Percentiles rank a stretch among this genome's conserved stretches.
These are phyloP conservation scores for Tryphoninae sp. DNA, from an alignment of 2,888 invertebrate species.

Conservation along the genomic window DNA sequence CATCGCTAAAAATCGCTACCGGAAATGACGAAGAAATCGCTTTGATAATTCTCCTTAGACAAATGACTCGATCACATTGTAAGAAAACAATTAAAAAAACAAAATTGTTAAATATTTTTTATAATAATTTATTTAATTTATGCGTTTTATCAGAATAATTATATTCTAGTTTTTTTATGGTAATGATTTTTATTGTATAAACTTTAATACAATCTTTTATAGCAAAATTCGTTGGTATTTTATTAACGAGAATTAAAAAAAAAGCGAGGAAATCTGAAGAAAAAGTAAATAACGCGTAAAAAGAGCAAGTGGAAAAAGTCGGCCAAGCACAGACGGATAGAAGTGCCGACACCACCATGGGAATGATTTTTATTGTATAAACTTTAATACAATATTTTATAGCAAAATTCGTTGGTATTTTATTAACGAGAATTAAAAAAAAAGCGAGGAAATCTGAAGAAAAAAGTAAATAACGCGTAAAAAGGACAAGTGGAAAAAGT, in stretches of 20 bases:
- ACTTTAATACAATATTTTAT: too few species aligned
- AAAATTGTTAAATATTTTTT: not conserved
- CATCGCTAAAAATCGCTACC: not conserved
- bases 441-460: too few species aligned
- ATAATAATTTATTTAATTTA: too few species aligned
- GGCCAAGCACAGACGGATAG: not conserved
- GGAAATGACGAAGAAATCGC: not conserved
- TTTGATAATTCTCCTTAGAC: slow-evolving; percentile 9
- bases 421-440: too few species aligned
- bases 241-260: too few species aligned
- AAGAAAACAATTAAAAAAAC: not conserved
- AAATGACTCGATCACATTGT: not conserved
- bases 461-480: not conserved
- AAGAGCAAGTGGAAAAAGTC: not conserved
- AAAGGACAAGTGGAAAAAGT: not conserved
- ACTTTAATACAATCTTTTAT: too few species aligned
- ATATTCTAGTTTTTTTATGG: too few species aligned
- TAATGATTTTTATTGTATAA: not conserved
- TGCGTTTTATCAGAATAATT: not conserved
- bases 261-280: too few species aligned
- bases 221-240: too few species aligned
- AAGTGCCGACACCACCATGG: slow-evolving; percentile 25
- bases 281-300: not conserved
- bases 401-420: too few species aligned
- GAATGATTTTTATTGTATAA: not conserved